Base-by-base conservation (phyloP, 2,888 invertebrate species). In the Melieria omissa region DNA sequence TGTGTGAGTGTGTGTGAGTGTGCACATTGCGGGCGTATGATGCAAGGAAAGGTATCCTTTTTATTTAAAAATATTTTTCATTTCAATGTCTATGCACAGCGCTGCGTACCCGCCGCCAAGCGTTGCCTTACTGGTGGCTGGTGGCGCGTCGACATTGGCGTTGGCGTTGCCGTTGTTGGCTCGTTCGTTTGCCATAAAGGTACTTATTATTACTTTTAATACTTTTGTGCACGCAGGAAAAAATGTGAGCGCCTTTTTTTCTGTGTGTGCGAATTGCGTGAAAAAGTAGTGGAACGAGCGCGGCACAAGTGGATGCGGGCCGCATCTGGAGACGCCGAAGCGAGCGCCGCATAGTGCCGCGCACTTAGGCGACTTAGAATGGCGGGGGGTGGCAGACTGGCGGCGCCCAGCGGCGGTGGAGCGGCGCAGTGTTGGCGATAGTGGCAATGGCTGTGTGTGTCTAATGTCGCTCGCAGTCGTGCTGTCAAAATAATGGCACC, bases 121-220 rank as follows among this genome's bases (percentile, higher is more conserved):
- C 44, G 42, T 42, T 45, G 44, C 14, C 9, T 57, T 46, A n/a
- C 1, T 57, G 47, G 49, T 44, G 63, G 49, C 41, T 46, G n/a
- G 46, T 44, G 12, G 29, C 29, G 29, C 49, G 42, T 10, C 1
- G 7, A 29, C 9, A 12, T 16, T 12, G n/a, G 12, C 44, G 44
- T 8, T 12, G 1, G 57, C 5, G 16, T 9, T 16, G 60, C 49
- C n/a, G 69, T 42, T 29, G 58, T 49, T 49, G 10, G 49, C 41
- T 47, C 58, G 65, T 45, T 71, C 63, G 73, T 75, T 73, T 78
- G 76, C 75, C 77, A 76, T 77, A 78, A 80, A 83, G 83, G 82
- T 80, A 84, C 83, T 84, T 83, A 81, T 82, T 84, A 84, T 84
- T 84, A 84, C 81, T 82, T 84, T 84, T 84, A 84, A 83, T 84